These are phyloP conservation scores for Xestia xanthographa DNA, from an alignment of 2,888 invertebrate genomes.

Conservation along the genomic window DNA sequence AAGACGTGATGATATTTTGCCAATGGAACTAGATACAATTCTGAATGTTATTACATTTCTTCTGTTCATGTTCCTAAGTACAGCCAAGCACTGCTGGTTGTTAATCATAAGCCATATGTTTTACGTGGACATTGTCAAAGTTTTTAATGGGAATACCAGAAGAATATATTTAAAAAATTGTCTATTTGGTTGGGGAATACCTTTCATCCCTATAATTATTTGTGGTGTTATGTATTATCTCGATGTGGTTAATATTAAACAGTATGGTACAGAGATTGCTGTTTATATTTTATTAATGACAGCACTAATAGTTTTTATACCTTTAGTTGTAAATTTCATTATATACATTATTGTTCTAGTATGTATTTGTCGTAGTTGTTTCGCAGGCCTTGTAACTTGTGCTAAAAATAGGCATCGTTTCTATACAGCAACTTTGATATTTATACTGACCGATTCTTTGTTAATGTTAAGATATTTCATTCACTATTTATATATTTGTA, in stretches of 20 bases:
- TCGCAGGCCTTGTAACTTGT: neutral
- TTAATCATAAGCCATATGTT: neutral
- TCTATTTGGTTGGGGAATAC: neutral
- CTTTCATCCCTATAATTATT: neutral
- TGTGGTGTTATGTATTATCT: too few species aligned
- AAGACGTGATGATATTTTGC: neutral
- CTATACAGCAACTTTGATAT: neutral
- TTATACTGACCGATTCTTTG: neutral
- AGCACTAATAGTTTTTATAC: neutral
- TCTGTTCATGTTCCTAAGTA: neutral
- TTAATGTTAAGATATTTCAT: neutral
- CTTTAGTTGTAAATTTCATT: neutral
- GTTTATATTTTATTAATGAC: too few species aligned
- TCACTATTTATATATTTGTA: neutral
- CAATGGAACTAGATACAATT: neutral
- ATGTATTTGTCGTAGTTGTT: neutral
- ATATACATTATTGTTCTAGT: neutral
- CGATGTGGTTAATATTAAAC: too few species aligned
- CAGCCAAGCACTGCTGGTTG: neutral
- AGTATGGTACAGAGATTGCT: neutral
- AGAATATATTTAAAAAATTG: neutral
- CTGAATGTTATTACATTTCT: neutral
- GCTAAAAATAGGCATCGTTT: neutral
- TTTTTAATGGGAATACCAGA: neutral
- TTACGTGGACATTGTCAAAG: neutral